A percentile compares a stretch with the other conserved stretches of the same genome.
These are phyloP conservation scores for Charaxes varanes DNA, from an alignment of 1,140 invertebrate genomes.

Conservation along the genomic window DNA sequence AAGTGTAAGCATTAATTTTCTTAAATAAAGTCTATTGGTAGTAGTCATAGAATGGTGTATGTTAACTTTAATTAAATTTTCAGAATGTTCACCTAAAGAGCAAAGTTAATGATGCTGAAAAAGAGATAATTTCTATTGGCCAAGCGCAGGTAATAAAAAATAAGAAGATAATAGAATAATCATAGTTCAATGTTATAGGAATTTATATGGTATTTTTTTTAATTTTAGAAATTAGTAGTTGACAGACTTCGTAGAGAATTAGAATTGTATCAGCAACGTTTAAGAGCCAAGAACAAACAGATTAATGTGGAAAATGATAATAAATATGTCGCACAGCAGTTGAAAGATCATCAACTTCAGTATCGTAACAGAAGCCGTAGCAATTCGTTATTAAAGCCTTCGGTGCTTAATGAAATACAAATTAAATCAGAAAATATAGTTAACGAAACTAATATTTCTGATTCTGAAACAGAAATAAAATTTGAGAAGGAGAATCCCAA, in stretches of 20 bases:
- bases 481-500: constrained; percentile 54
- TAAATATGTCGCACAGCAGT: constrained; percentile 65
- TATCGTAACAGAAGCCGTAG: constrained; percentile 51
- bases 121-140: constrained; percentile 73
- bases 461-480: constrained; percentile 54
- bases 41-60: not conserved
- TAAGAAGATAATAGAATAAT: not conserved
- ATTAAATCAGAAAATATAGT: constrained; percentile 56
- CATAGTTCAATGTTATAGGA: not conserved
- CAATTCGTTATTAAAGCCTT: constrained; percentile 64
- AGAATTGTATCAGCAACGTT: constrained; percentile 60
- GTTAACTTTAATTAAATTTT: constrained; percentile 33
- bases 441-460: constrained; percentile 46
- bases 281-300: constrained; percentile 62
- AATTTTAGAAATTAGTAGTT: constrained; percentile 63
- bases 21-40: constrained; percentile 10
- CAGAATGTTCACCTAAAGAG: constrained; percentile 66
- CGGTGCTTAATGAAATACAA: constrained; percentile 67
- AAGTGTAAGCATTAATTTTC: constrained; percentile 65
- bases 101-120: constrained; percentile 73
- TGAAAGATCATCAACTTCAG: constrained; percentile 64
- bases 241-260: constrained; percentile 63
- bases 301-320: constrained; percentile 65
- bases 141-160: constrained; percentile 65
- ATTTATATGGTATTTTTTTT: constrained; percentile 11